Percentiles rank a stretch among this genome's conserved stretches.
These are phyloP conservation scores for Merodon equestris DNA, from an alignment of 2,888 invertebrate genomes.

Conservation along the genomic window DNA sequence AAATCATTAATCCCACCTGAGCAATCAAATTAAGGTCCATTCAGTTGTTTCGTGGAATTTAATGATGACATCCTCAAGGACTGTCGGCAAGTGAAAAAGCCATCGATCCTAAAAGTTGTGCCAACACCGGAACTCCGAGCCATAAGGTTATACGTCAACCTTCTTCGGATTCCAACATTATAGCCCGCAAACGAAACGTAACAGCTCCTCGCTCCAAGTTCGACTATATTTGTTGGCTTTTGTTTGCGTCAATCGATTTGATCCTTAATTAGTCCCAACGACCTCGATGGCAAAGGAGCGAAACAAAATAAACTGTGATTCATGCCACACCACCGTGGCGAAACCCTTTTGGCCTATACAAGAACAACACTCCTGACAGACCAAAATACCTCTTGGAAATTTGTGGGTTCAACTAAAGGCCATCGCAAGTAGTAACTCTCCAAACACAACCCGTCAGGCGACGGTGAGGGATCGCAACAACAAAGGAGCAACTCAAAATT, in stretches of 20 bases:
- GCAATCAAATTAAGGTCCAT: constrained; percentile 62
- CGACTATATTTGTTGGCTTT: constrained; percentile 4
- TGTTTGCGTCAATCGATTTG: constrained; percentile 49
- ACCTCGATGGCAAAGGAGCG: background rate
- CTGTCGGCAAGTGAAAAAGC: background rate
- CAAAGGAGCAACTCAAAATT: constrained; percentile 45
- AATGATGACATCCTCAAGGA: constrained; percentile 7
- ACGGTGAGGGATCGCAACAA: constrained; percentile 9
- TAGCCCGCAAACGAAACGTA: no score
- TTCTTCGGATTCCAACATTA: background rate
- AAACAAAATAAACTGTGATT: constrained; percentile 29
- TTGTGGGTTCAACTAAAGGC: constrained; percentile 43
- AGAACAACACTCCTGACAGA: constrained; percentile 39
- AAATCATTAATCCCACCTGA: constrained; percentile 62
- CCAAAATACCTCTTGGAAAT: constrained; percentile 24
- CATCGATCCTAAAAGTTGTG: constrained; percentile 5
- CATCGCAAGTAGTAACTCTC: constrained; percentile 1
- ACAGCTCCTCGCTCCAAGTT: no score
- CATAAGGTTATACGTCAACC: constrained; percentile 11
- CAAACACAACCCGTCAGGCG: background rate
- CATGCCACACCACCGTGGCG: constrained; percentile 12
- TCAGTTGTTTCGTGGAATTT: constrained; percentile 1
- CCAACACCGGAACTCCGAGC: background rate
- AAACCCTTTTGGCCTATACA: constrained; percentile 13
- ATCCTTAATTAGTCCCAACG: constrained; percentile 45